These are phyloP conservation scores for Rhynchopsitta pachyrhyncha DNA, from an alignment of 2,113 vertebrate genomes.

Conservation along the genomic window DNA sequence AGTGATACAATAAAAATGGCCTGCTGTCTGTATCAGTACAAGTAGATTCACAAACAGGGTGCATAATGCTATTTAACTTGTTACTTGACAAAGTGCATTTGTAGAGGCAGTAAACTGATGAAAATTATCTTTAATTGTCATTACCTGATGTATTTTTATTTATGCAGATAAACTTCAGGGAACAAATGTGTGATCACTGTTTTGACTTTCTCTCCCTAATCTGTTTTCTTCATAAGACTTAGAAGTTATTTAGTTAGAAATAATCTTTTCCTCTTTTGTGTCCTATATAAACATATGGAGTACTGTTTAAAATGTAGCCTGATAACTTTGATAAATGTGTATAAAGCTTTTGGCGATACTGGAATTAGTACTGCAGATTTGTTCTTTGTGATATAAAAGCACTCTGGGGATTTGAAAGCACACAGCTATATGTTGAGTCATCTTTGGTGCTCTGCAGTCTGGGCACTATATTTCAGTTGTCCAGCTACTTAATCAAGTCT, in stretches of 20 bases:
- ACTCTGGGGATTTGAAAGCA: background rate
- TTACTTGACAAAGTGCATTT: background rate
- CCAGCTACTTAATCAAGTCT: background rate
- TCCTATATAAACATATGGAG: background rate
- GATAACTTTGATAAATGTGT: background rate
- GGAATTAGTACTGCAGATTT: background rate
- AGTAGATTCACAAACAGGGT: background rate
- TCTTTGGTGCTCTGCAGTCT: background rate
- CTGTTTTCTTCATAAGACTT: background rate
- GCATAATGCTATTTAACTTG: background rate
- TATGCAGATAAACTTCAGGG: background rate
- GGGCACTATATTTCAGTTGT: background rate
- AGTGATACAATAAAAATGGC: background rate
- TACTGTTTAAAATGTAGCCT: background rate
- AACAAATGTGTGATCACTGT: background rate
- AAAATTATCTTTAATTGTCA: background rate
- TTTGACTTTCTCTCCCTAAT: background rate
- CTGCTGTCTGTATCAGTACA: background rate
- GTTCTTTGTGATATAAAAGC: background rate
- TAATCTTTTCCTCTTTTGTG: background rate
- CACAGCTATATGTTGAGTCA: background rate
- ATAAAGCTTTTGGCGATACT: background rate
- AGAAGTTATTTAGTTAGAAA: background rate
- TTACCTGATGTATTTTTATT: background rate
- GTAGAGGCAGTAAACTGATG: background rate